Evolutionary conservation across 2,888 invertebrate genomes (phyloP).

Genomic region (Eulithis prunata): DNA sequence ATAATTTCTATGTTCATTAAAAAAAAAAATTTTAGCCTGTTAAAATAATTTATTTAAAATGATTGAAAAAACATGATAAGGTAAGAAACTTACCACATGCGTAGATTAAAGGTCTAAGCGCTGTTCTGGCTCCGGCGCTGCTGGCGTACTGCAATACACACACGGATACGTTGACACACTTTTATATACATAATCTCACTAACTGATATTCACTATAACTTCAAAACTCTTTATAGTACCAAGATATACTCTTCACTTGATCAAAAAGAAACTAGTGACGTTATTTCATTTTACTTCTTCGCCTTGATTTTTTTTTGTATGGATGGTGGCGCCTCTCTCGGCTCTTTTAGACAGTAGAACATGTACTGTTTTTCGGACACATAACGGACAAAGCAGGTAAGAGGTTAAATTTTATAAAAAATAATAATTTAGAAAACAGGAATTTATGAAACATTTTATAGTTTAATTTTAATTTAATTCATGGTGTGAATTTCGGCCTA

Average conservation of each 20-base stretch:
- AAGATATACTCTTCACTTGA: background rate
- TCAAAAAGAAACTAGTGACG: background rate
- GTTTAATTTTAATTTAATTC: no score
- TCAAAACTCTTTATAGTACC: background rate
- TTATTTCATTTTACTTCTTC: background rate
- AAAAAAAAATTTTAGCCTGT: no score
- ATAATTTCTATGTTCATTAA: no score
- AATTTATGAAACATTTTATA: no score
- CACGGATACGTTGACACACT: constrained; percentile 65
- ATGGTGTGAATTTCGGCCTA: background rate
- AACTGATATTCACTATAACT: constrained; percentile 54
- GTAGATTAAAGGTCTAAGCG: constrained; percentile 87
- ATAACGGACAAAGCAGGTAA: no score
- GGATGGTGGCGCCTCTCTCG: no score
- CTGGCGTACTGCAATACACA: constrained; percentile 93
- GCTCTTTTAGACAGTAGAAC: no score
- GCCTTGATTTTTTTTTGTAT: background rate
- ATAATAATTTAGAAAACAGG: no score
- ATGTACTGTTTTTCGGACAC: no score
- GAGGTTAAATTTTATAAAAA: no score
- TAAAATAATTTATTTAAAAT: no score
- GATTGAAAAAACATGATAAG: background rate
- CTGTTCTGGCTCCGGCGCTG: constrained; percentile 94
- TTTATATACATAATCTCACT: constrained; percentile 54
- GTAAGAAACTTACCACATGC: constrained; percentile 63